These are phyloP conservation scores for Tethea ocularis DNA, from an alignment of 2,888 invertebrate species.

Conservation along the genomic window DNA sequence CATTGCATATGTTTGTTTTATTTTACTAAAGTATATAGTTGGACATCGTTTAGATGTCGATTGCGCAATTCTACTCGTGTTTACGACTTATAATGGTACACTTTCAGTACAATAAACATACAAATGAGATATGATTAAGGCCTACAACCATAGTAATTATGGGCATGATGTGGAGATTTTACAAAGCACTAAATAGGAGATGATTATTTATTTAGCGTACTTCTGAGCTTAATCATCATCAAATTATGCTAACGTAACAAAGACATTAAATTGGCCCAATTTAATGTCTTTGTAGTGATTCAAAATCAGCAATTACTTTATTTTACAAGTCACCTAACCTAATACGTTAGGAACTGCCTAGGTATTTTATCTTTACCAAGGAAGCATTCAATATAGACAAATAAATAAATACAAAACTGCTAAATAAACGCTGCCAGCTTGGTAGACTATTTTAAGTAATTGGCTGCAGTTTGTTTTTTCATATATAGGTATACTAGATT, in stretches of 20 bases:
- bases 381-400: too few species aligned
- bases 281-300: background rate
- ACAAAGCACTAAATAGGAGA: conserved; percentile 25
- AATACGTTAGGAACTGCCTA: too few species aligned
- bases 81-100: conserved; percentile 67
- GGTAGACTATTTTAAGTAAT: too few species aligned
- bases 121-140: conserved; percentile 56
- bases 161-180: conserved; percentile 40
- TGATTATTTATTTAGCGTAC: conserved; percentile 28
- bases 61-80: conserved; percentile 54
- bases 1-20: conserved; percentile 55
- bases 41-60: conserved; percentile 50
- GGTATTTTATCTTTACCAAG: too few species aligned
- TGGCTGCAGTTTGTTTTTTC: too few species aligned
- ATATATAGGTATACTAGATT: too few species aligned
- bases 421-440: too few species aligned
- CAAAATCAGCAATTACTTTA: background rate
- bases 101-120: conserved; percentile 54
- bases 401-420: too few species aligned
- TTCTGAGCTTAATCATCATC: background rate
- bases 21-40: conserved; percentile 64
- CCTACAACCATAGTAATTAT: conserved; percentile 30
- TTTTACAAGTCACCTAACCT: too few species aligned
- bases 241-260: background rate
- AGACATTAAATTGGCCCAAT: too few species aligned